Evolutionary conservation across 2,888 invertebrate genomes (phyloP).

Genomic region (Gnatocerus cornutus): DNA sequence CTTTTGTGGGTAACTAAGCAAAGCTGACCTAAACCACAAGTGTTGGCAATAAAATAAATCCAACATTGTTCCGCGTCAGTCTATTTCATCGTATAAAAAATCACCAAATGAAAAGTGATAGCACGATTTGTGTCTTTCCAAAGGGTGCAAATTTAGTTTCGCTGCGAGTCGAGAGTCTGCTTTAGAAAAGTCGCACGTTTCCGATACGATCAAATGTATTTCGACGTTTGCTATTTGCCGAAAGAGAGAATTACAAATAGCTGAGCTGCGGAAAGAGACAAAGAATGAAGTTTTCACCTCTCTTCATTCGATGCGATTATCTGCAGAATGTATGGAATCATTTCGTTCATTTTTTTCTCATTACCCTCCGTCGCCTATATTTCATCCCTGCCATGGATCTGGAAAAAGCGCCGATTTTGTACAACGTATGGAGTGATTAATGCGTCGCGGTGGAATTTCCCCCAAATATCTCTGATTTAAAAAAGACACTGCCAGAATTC

Average conservation of each 20-base stretch:
- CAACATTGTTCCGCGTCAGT: constrained; percentile 6
- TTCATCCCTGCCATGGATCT: background rate
- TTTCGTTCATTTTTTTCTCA: constrained; percentile 21
- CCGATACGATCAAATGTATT: constrained; percentile 57
- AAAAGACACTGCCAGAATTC: too few relatives aligned
- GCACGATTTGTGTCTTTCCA: constrained; percentile 50
- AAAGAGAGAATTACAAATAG: constrained; percentile 53
- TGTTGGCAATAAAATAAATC: constrained; percentile 39
- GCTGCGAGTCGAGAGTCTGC: constrained; percentile 49
- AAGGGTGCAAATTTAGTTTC: constrained; percentile 54
- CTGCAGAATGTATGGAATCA: constrained; percentile 19
- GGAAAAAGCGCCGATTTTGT: constrained; percentile 9
- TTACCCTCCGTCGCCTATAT: constrained; percentile 6
- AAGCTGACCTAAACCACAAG: constrained; percentile 27
- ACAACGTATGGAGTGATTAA: constrained; percentile 11
- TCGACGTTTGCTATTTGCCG: constrained; percentile 53
- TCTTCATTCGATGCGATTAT: constrained; percentile 8
- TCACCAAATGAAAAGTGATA: constrained; percentile 45
- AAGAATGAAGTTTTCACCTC: constrained; percentile 28
- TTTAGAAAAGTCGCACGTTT: constrained; percentile 55
- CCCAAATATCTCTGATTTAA: too few relatives aligned
- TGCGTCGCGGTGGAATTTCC: background rate
- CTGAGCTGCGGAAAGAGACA: constrained; percentile 42
- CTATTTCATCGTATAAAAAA: constrained; percentile 17
- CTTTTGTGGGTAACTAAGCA: constrained; percentile 18